Conservation (phyloP, 2,888 invertebrate genomes). For the Phaonia tiefii region DNA sequence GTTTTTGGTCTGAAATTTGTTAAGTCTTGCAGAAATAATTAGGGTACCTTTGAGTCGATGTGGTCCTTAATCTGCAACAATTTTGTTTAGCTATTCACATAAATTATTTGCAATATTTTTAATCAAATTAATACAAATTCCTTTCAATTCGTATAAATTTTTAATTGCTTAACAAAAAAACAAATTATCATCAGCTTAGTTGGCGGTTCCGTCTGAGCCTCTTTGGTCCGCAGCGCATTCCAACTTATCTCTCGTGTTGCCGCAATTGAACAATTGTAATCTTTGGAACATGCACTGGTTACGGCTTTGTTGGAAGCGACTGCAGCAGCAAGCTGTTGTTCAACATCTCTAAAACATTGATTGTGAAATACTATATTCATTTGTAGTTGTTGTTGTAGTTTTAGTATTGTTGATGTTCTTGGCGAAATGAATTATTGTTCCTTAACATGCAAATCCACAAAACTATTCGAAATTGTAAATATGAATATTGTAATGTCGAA, state of each 20-base stretch:
- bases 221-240: not conserved
- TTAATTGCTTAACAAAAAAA: slow-evolving; percentile 58
- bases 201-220: slow-evolving; percentile 57
- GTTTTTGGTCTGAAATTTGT: too few relatives aligned
- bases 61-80: not conserved
- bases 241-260: slow-evolving; percentile 7
- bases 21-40: too few relatives aligned
- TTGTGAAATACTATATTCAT: slow-evolving; percentile 61
- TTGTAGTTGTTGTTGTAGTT: slow-evolving; percentile 23
- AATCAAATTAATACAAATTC: slow-evolving; percentile 61
- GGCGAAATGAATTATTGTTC: slow-evolving; percentile 63
- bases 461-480: slow-evolving; percentile 25
- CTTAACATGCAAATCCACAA: slow-evolving; percentile 64
- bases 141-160: slow-evolving; percentile 48
- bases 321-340: slow-evolving; percentile 43
- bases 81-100: not conserved
- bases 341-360: slow-evolving; percentile 57
- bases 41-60: too few relatives aligned
- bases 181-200: slow-evolving; percentile 57
- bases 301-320: not conserved
- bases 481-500: slow-evolving; percentile 8
- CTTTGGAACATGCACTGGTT: slow-evolving; percentile 32
- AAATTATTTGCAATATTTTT: slow-evolving; percentile 47
- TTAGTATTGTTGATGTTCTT: slow-evolving; percentile 25
- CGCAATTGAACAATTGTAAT: slow-evolving; percentile 35